These are phyloP conservation scores for Choreutis nemorana DNA, from an alignment of 2,888 invertebrate species.

Conservation along the genomic window DNA sequence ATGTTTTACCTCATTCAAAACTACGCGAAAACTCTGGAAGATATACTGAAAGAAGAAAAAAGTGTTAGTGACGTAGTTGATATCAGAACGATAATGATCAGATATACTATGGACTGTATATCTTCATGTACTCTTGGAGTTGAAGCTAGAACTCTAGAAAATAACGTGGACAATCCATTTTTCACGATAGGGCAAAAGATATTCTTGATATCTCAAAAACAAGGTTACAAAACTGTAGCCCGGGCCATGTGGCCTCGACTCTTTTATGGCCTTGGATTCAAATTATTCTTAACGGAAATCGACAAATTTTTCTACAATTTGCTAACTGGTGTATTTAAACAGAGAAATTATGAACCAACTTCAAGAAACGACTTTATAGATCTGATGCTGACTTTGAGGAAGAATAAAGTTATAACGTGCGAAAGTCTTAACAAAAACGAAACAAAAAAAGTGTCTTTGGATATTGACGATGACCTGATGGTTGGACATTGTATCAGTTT, in stretches of 20 bases:
- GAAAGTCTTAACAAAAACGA: constrained; percentile 24
- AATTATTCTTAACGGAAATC: constrained; percentile 18
- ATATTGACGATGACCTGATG: constrained; percentile 29
- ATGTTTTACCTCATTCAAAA: constrained; percentile 39
- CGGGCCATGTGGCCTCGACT: constrained; percentile 31
- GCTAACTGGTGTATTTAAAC: constrained; percentile 21
- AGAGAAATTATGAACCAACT: constrained; percentile 21
- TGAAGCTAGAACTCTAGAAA: constrained; percentile 26
- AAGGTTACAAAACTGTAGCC: constrained; percentile 19
- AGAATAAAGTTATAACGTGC: constrained; percentile 22
- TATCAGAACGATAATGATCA: constrained; percentile 18
- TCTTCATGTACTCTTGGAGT: constrained; percentile 36
- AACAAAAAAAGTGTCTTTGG: constrained; percentile 13
- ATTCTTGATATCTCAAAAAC: constrained; percentile 17
- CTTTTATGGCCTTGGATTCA: constrained; percentile 29
- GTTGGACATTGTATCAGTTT: constrained; percentile 58
- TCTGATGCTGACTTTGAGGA: constrained; percentile 24
- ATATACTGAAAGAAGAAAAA: constrained; percentile 20
- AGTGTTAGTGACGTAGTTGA: constrained; percentile 17
- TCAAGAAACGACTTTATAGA: constrained; percentile 34
- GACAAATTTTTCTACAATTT: constrained; percentile 23
- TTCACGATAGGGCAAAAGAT: constrained; percentile 20
- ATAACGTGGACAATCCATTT: constrained; percentile 22
- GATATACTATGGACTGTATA: constrained; percentile 36
- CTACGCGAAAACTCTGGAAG: constrained; percentile 23